Conservation (phyloP, 2,888 invertebrate species). For the Phyllotreta striolata region DNA sequence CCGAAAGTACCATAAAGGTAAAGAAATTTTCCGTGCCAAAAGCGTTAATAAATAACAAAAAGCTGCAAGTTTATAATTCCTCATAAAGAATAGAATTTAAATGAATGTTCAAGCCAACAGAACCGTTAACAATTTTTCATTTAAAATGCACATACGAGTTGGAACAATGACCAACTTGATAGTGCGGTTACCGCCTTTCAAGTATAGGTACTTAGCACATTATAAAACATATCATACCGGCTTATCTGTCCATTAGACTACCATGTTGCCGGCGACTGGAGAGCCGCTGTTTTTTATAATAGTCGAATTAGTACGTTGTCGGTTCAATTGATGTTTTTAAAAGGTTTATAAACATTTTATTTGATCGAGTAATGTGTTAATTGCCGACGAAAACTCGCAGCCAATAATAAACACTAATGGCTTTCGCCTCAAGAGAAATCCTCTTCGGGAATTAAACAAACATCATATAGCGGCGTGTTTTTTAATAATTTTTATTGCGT, state of each 20-base stretch:
- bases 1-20: conserved; percentile 99
- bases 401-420: conserved; percentile 44
- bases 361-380: conserved; percentile 57
- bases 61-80: background rate
- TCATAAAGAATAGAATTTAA: no score
- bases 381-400: conserved; percentile 44
- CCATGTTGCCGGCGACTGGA: conserved; percentile 39
- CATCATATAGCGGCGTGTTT: background rate
- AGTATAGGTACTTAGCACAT: conserved; percentile 56
- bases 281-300: conserved; percentile 45
- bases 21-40: conserved; percentile 31
- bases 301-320: conserved; percentile 50
- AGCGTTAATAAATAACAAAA: background rate
- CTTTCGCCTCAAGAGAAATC: conserved; percentile 6
- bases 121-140: no score
- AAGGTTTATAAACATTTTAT: conserved; percentile 59
- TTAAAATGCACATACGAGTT: background rate
- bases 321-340: conserved; percentile 51
- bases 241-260: conserved; percentile 60
- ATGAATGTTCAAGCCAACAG: no score
- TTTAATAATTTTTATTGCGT: background rate
- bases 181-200: conserved; percentile 47
- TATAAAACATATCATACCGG: conserved; percentile 59
- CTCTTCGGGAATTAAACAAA: background rate
- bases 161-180: conserved; percentile 32